Base-by-base conservation (phyloP, 1,140 invertebrate genomes). In the Scaptodrosophila lebanonensis region DNA sequence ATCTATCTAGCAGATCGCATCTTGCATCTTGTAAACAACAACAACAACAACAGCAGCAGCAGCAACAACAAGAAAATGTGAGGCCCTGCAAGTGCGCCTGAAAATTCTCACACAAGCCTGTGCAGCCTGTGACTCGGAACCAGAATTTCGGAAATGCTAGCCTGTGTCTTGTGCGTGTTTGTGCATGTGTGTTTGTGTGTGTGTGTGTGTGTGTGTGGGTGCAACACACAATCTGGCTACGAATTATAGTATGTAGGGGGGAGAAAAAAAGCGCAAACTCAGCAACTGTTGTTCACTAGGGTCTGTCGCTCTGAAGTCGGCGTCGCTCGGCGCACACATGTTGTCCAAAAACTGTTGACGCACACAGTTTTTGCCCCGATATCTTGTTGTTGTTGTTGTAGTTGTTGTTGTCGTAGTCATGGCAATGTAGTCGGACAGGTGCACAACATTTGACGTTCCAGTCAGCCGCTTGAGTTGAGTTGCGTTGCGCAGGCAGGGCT, bases 361-460 rank as follows among this genome's bases (percentile, higher is more conserved):
- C 62, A 66, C 43, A 47, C 62, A 58, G 59, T 69, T 58, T 52
- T 30, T 66, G 44, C 36, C 50, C 33, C n/a, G n/a, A 18, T 25
- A 49, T 53, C 2, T 30, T 40, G 44, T 13, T 44, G 48, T 22
- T 56, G 43, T 13, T 69, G 25, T 25, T 56, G 38, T 25, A 72
- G 51, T 39, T 75, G 35, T 66, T 62, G 36, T 40, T 45, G 44
- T 47, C 58, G 79, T 82, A 69, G 82, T 71, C 82, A 84, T 84
- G 82, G 71, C 57, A 65, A 84, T n/a, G n/a, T 84, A 66, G 75
- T 69, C 44, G 71, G 62, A 84, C 82, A 84, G 82, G 82, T 84
- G 82, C 82, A 82, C 75, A 72, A 83, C n/a, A n/a, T 66, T 75
- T 73, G 75, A 79, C 69, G 79, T 69, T 15, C 67, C 67, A 59